Conservation (phyloP, 2,113 vertebrate species). For the Xenotilapia longispinis region DNA sequence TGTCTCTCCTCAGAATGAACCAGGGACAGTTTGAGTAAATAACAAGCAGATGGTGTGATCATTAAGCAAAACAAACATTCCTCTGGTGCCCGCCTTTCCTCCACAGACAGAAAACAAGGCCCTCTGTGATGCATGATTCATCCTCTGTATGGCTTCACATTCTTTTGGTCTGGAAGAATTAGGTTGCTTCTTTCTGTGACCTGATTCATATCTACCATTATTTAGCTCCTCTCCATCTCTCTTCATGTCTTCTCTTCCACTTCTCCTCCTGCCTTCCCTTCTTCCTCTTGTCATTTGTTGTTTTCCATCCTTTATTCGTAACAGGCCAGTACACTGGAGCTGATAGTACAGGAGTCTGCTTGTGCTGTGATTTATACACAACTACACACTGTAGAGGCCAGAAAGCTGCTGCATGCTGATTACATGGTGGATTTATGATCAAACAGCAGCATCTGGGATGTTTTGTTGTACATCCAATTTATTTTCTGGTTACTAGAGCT, state of each 20-base stretch:
- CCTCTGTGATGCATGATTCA: slow-evolving; percentile 18
- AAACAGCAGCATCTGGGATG: neutral
- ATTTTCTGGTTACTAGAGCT: neutral
- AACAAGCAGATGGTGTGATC: slow-evolving; percentile 46
- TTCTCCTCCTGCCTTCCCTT: neutral
- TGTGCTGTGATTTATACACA: slow-evolving; percentile 1
- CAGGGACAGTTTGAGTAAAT: slow-evolving; percentile 36
- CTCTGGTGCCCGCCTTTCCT: slow-evolving; percentile 3
- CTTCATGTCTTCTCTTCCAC: neutral
- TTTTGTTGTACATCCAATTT: neutral
- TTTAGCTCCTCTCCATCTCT: neutral
- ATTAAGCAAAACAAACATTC: slow-evolving; percentile 48
- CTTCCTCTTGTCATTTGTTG: neutral
- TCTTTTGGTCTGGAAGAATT: neutral
- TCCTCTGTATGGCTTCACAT: neutral
- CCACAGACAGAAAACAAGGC: neutral
- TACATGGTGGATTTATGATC: slow-evolving; percentile 21
- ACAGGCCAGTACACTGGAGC: neutral
- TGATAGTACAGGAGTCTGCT: neutral
- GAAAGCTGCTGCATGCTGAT: slow-evolving; percentile 8
- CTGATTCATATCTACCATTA: slow-evolving; percentile 3
- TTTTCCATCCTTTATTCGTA: neutral
- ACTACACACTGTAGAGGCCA: neutral
- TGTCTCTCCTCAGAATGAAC: slow-evolving; percentile 3
- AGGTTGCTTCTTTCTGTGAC: neutral